These are phyloP conservation scores for Netelia virgata DNA, from an alignment of 2,888 invertebrate species.

Conservation along the genomic window DNA sequence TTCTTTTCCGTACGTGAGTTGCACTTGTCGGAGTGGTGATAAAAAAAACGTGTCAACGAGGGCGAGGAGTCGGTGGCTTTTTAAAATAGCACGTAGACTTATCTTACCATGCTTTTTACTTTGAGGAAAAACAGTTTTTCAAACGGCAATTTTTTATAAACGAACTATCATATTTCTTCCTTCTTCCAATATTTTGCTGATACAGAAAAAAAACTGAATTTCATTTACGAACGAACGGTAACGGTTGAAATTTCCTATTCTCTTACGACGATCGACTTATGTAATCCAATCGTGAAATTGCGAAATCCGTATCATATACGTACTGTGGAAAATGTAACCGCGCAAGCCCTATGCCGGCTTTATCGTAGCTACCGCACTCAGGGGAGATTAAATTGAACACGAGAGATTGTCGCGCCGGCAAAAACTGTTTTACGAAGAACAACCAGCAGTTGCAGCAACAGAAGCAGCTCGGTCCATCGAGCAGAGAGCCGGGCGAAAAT, in stretches of 20 bases:
- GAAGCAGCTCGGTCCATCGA: constrained; percentile 62
- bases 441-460: constrained; percentile 54
- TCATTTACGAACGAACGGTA: not conserved
- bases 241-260: not conserved
- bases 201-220: not conserved
- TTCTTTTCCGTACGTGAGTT: constrained; percentile 32
- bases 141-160: not conserved
- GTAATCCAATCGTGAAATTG: constrained; percentile 45
- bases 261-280: constrained; percentile 46
- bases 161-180: not conserved
- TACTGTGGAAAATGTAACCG: not conserved
- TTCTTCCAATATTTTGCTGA: no score
- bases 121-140: not conserved
- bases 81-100: constrained; percentile 9
- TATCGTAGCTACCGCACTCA: constrained; percentile 63
- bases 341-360: constrained; percentile 32
- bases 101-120: constrained; percentile 9
- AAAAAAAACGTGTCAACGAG: constrained; percentile 20
- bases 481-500: constrained; percentile 61
- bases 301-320: constrained; percentile 1
- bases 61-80: constrained; percentile 14
- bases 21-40: constrained; percentile 12
- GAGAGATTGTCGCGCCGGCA: constrained; percentile 58
- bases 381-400: constrained; percentile 63
- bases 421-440: constrained; percentile 57